phyloP scores from a whole-genome alignment of 2,113 vertebrate species.

The Aphelocoma coerulescens region DNA sequence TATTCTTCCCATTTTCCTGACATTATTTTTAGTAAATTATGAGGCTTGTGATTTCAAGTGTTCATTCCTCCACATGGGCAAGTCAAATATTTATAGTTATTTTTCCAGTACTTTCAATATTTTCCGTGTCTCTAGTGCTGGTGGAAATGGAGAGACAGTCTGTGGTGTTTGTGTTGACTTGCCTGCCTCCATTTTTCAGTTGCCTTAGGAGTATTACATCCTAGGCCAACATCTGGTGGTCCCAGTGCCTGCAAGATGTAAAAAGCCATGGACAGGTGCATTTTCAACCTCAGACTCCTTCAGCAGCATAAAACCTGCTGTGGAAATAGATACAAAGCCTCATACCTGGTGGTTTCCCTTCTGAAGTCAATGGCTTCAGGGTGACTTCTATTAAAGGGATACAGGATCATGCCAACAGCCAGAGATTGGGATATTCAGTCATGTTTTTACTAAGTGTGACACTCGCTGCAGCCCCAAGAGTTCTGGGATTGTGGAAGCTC shows the following conservation, averaged over 20 bases:
- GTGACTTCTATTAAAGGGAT: neutral
- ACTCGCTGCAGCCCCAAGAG: neutral
- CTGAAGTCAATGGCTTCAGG: neutral
- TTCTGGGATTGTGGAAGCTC: neutral
- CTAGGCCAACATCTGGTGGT: neutral
- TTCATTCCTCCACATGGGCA: neutral
- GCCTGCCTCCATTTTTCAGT: neutral
- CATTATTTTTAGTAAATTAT: conserved; percentile 41
- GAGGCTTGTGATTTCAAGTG: conserved; percentile 22
- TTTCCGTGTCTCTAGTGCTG: neutral
- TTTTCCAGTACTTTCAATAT: conserved; percentile 32
- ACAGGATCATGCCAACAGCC: neutral
- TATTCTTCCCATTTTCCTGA: conserved; percentile 13
- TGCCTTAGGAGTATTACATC: neutral
- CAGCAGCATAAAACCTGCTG: neutral
- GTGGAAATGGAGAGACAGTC: neutral
- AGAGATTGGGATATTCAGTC: neutral
- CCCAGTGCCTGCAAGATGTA: neutral
- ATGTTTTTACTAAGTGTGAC: neutral
- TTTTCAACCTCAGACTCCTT: neutral
- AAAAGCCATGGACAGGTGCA: neutral
- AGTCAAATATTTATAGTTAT: conserved; percentile 39
- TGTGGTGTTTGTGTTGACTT: neutral
- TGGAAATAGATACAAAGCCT: neutral
- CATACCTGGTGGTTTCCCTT: neutral